Conservation (phyloP, 2,113 vertebrate species). For the Ptyas mucosa region DNA sequence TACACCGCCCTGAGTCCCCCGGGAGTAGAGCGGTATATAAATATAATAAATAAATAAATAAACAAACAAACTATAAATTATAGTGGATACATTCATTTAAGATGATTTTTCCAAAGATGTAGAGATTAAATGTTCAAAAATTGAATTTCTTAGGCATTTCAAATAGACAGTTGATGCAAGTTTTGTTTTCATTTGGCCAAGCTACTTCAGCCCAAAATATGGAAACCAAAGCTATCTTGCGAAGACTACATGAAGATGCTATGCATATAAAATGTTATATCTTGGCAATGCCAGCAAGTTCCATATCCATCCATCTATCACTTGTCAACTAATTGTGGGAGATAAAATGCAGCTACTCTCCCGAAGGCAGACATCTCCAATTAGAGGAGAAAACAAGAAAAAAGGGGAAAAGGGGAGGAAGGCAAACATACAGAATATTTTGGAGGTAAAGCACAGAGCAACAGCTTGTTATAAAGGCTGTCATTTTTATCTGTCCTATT, state of each 20-base stretch:
- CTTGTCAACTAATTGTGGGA: conserved; percentile 43
- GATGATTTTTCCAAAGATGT: neutral
- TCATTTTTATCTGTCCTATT: conserved; percentile 16
- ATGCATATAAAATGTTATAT: conserved; percentile 27
- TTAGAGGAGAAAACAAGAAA: conserved; percentile 35
- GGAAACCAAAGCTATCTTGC: neutral
- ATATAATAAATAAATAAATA: too few species aligned
- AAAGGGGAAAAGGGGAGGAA: conserved; percentile 33
- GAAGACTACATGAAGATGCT: neutral
- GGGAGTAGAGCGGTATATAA: too few species aligned
- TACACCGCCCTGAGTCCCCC: too few species aligned
- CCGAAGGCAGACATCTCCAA: conserved; percentile 31
- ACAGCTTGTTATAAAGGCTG: conserved; percentile 27
- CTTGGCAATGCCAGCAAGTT: neutral
- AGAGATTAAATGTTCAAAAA: neutral
- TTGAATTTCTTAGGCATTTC: neutral
- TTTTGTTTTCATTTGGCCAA: neutral
- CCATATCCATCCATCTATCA: conserved; percentile 31
- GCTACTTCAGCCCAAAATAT: neutral
- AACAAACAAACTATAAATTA: neutral
- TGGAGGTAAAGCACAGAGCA: conserved; percentile 29
- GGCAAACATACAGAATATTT: conserved; percentile 33
- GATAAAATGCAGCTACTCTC: conserved; percentile 37
- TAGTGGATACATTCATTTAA: neutral
- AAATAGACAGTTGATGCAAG: neutral